These are phyloP conservation scores for Ashinkailepas kermadecensis DNA, from an alignment of 2,888 invertebrate genomes.

Conservation along the genomic window DNA sequence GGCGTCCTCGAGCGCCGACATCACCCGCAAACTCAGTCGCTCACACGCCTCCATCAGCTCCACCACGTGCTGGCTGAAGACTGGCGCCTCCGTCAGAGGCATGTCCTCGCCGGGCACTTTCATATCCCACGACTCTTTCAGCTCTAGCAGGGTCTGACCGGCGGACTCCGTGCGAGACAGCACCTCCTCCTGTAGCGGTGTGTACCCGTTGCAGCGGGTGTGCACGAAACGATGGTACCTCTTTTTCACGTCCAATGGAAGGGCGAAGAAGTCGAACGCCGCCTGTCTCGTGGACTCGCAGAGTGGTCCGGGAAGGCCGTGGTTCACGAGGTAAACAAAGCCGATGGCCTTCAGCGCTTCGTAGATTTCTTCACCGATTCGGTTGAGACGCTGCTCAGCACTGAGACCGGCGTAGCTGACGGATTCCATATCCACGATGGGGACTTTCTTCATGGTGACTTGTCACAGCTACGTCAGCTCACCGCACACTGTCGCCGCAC, in stretches of 20 bases:
- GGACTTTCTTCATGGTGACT: too few species aligned
- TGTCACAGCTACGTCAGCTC: too few species aligned
- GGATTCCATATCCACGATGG: too few species aligned
- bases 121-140: slow-evolving; percentile 10
- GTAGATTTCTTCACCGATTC: slow-evolving; percentile 22
- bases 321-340: slow-evolving; percentile 30
- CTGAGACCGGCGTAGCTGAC: neutral
- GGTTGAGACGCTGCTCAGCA: neutral
- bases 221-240: slow-evolving; percentile 3
- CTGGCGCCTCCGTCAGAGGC: slow-evolving; percentile 22
- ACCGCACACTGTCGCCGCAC: too few species aligned
- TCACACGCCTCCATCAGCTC: neutral
- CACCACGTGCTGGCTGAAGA: neutral
- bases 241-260: slow-evolving; percentile 16
- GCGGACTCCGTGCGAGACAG: neutral
- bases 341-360: slow-evolving; percentile 28
- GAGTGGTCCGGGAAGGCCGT: slow-evolving; percentile 25
- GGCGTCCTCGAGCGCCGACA: neutral
- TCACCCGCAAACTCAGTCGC: slow-evolving; percentile 1
- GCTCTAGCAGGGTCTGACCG: neutral
- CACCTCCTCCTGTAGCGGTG: neutral
- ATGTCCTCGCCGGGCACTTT: neutral
- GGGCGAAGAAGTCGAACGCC: slow-evolving; percentile 1
- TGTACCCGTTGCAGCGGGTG: neutral
- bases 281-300: too few species aligned